These are phyloP conservation scores for Melanotaenia boesemani DNA, from an alignment of 2,797 vertebrate species.

Conservation along the genomic window DNA sequence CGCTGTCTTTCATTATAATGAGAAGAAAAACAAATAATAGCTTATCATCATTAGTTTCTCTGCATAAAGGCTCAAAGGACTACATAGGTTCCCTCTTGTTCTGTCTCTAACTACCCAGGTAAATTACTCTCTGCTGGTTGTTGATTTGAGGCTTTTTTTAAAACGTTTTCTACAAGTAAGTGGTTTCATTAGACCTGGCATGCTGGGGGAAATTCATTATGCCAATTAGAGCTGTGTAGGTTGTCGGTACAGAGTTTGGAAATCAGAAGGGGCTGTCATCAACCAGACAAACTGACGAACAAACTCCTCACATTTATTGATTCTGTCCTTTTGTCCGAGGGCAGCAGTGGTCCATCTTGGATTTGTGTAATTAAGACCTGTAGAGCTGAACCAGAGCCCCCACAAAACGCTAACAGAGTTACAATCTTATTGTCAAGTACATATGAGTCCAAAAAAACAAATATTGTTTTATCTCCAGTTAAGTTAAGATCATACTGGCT, in stretches of 20 bases:
- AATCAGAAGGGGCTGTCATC: constrained; percentile 19
- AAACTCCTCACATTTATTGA: constrained; percentile 55
- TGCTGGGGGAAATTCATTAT: constrained; percentile 63
- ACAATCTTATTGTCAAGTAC: constrained; percentile 10
- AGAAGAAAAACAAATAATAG: constrained; percentile 40
- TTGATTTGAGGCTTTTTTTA: constrained; percentile 28
- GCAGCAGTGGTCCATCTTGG: constrained; percentile 7
- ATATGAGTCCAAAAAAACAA: background rate
- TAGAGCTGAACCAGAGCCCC: background rate
- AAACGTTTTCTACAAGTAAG: constrained; percentile 43
- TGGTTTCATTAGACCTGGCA: constrained; percentile 60
- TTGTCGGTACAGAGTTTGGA: constrained; percentile 34
- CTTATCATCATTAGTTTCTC: constrained; percentile 26
- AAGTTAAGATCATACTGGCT: constrained; percentile 2
- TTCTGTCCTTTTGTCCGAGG: constrained; percentile 19
- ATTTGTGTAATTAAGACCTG: background rate
- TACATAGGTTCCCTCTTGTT: constrained; percentile 4
- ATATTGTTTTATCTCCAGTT: background rate
- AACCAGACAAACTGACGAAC: constrained; percentile 10
- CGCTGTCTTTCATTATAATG: constrained; percentile 26
- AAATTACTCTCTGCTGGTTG: constrained; percentile 26
- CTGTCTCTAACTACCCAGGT: constrained; percentile 13
- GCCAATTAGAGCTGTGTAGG: constrained; percentile 56
- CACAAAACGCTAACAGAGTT: background rate
- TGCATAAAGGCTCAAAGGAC: constrained; percentile 24